Base-by-base conservation (phyloP, 2,888 invertebrate genomes). In the Oligia fasciuncula region DNA sequence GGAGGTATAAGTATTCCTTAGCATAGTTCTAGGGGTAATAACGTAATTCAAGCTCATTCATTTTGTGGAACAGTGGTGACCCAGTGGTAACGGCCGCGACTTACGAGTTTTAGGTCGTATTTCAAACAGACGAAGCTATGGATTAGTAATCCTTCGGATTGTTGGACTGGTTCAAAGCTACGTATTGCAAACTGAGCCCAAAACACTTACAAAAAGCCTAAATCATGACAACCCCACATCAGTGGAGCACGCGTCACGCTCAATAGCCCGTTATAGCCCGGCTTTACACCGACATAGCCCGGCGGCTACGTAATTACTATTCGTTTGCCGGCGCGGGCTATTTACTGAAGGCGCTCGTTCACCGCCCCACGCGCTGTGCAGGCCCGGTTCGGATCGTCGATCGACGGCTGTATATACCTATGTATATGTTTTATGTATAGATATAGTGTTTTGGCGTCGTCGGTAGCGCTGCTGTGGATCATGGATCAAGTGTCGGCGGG, bases 401-500 rank as follows among this genome's bases (percentile, higher is more conserved):
- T 74, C 73, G 68, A 43, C 23, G 40, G n/a, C 23, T 72, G 67
- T 74, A 60, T 72, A 70, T 70, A 68, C 23, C 6, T 43, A n/a
- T 40, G 17, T 79, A 54, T 60, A 77, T 14, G 9, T 65, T 35
- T 9, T 63, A 51, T 49, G 17, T 72, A 19, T 29, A 70, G 57
- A 43, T 79, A 79, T 72, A 76, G 73, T 73, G 82, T 79, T 79
- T 78, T 72, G 77, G 75, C 76, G 83, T 87, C 81, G 76, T 77
- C 79, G 75, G 84, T 68, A 70, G 77, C 73, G 62, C 77, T 75
- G 77, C 81, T 81, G 46, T 76, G 87, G 87, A 84, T 77, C 84
- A 77, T 76, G 87, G 89, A 87, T 88, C 89, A 85, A 87, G 87
- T 84, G 86, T 86, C 89, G 83, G 75, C 79, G 82, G 80, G 79